phyloP scores from a whole-genome alignment of 2,113 vertebrate species.

The Ibidorhyncha struthersii region DNA sequence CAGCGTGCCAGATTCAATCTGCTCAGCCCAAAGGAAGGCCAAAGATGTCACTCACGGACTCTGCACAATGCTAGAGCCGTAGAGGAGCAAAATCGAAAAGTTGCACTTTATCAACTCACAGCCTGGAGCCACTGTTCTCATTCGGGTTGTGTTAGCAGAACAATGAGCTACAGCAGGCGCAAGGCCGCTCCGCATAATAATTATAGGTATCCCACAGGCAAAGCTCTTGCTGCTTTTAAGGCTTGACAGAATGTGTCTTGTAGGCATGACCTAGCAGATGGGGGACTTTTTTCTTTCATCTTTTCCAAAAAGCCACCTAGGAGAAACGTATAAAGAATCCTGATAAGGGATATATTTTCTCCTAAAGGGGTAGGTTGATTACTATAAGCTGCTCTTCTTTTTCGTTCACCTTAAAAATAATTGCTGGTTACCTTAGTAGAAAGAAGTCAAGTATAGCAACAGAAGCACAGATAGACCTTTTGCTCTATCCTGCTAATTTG shows the following conservation, averaged over 20 bases:
- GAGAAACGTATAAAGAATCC: slow-evolving; percentile 79
- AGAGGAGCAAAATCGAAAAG: slow-evolving; percentile 83
- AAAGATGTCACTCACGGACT: slow-evolving; percentile 79
- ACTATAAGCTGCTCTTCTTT: slow-evolving; percentile 76
- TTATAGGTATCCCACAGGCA: slow-evolving; percentile 86
- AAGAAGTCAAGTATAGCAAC: slow-evolving; percentile 77
- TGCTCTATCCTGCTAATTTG: slow-evolving; percentile 78
- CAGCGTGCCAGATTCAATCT: slow-evolving; percentile 89
- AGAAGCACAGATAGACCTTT: slow-evolving; percentile 72
- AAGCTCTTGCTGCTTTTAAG: slow-evolving; percentile 82
- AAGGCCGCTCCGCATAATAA: slow-evolving; percentile 77
- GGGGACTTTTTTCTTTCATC: slow-evolving; percentile 78
- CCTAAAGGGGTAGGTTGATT: slow-evolving; percentile 77
- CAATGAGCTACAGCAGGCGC: slow-evolving; percentile 80
- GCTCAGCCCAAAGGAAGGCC: slow-evolving; percentile 80
- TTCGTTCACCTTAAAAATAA: slow-evolving; percentile 74
- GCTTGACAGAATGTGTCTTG: slow-evolving; percentile 84
- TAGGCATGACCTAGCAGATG: slow-evolving; percentile 86
- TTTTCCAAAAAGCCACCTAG: slow-evolving; percentile 78
- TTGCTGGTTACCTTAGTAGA: slow-evolving; percentile 68
- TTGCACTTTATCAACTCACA: slow-evolving; percentile 85
- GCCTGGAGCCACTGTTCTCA: slow-evolving; percentile 84
- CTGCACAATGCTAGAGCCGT: slow-evolving; percentile 74
- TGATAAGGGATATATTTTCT: slow-evolving; percentile 80
- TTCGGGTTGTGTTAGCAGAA: slow-evolving; percentile 79